Evolutionary conservation across 2,797 vertebrate species (phyloP), one percentile per base, ranked within the genome.

Genomic region (Leptoclinus maculatus): DNA sequence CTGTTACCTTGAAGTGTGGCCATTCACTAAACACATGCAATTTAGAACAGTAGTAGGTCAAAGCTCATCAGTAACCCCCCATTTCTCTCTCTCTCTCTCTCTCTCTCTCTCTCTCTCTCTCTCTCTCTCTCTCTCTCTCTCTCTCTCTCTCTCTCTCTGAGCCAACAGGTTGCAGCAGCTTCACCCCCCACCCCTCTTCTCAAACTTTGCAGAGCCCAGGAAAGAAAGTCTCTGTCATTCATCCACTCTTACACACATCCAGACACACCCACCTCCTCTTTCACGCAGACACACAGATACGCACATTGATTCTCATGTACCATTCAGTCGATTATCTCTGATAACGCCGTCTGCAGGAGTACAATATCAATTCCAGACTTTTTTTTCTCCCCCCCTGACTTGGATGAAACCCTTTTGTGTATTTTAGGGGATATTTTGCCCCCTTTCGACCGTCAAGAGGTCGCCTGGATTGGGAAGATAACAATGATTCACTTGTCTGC

Each of bases 131-230:
- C n/a, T n/a, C n/a, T n/a, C n/a, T n/a, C n/a, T 65, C 38, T 74
- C 62, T 70, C 45, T 74, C 75, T 79, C 63, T 71, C 71, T 54
- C 41, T 19, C 53, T 45, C 64, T 85, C 57, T 80, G 70, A 89
- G 83, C 80, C 88, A 92, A 93, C 94, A 94, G 93, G 92, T 93
- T 90, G 79, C 88, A 83, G 85, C 88, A 92, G 71, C 83, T 58
- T 84, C 84, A 76, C 77, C 47, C 47, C 67, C 85, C 88, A 41
- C 83, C 88, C 70, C 67, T 84, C 87, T 88, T 82, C 81, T 77
- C 69, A 76, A 94, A 92, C 85, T 88, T 92, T 86, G 64, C 71
- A 58, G 58, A 91, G 76, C 76, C 56, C 62, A 32, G 68, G 54
- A 74, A 78, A 78, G 66, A 69, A 89, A 86, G 79, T 88, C 81